A percentile compares a stretch with the other conserved stretches of the same genome.
These are phyloP conservation scores for Sesia apiformis DNA, from an alignment of 2,888 invertebrate genomes.

Conservation along the genomic window DNA sequence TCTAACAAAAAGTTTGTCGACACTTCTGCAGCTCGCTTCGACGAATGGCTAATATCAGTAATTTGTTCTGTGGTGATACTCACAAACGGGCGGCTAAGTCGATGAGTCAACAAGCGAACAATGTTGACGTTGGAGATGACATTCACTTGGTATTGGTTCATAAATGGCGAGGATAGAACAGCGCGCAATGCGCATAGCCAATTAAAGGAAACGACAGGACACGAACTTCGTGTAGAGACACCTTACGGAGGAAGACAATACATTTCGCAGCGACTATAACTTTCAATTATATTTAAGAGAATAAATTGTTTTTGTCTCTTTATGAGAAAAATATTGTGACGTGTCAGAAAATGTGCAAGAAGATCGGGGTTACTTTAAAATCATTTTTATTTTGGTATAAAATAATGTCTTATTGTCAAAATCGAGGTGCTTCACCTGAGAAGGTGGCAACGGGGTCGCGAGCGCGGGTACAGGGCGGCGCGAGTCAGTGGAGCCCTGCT, in stretches of 20 bases:
- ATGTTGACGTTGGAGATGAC: constrained; percentile 25
- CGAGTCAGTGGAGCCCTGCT: constrained; percentile 54
- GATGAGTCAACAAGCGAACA: constrained; percentile 30
- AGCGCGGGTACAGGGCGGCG: constrained; percentile 30
- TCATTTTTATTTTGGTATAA: background rate
- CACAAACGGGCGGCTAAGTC: constrained; percentile 7
- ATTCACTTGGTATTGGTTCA: constrained; percentile 23
- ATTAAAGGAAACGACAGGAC: constrained; percentile 49
- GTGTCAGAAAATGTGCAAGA: constrained; percentile 18
- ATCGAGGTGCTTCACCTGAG: constrained; percentile 50
- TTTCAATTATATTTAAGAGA: constrained; percentile 45
- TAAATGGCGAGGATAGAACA: constrained; percentile 39
- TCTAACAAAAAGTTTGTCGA: constrained; percentile 40
- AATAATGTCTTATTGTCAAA: constrained; percentile 37
- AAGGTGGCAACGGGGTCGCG: background rate
- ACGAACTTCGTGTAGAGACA: constrained; percentile 47
- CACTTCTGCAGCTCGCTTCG: constrained; percentile 20
- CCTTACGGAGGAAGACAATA: constrained; percentile 40
- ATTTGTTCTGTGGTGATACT: background rate
- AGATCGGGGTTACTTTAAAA: background rate
- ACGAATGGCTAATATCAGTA: constrained; percentile 10
- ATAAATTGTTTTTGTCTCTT: constrained; percentile 13
- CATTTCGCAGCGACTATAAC: constrained; percentile 42
- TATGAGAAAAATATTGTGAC: constrained; percentile 15
- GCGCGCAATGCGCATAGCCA: constrained; percentile 45